phyloP scores from a whole-genome alignment of 2,888 invertebrate genomes.

The Stomorhina lunata region DNA sequence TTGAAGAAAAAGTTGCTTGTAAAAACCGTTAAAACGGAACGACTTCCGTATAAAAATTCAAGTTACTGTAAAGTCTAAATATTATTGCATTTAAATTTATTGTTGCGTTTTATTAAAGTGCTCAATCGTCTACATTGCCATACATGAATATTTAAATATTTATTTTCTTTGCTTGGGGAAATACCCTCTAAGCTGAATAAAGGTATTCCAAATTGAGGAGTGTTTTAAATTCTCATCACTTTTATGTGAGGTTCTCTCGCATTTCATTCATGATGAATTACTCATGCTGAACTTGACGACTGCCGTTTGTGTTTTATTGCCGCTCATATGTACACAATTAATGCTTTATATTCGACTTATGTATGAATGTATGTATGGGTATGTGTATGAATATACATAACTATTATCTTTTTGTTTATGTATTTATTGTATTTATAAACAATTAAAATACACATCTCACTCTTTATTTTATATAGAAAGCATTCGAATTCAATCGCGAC shows the following conservation, averaged over 20 bases:
- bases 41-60: slow-evolving; percentile 1
- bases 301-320: slow-evolving; percentile 19
- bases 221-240: slow-evolving; percentile 5
- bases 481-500: slow-evolving; percentile 8
- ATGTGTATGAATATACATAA: not conserved
- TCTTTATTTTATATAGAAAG: not conserved
- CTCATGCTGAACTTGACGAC: slow-evolving; percentile 42
- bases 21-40: slow-evolving; percentile 14
- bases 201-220: not conserved
- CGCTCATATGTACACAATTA: slow-evolving; percentile 38
- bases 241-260: not conserved
- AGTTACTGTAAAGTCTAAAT: no score
- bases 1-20: slow-evolving; percentile 34
- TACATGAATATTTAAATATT: no score
- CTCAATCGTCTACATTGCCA: no score
- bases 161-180: not conserved
- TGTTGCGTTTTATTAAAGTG: not conserved
- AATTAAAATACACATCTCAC: slow-evolving; percentile 28
- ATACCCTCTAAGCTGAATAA: not conserved
- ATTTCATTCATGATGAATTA: slow-evolving; percentile 39
- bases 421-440: slow-evolving; percentile 37
- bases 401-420: not conserved
- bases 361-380: not conserved
- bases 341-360: slow-evolving; percentile 32
- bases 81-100: slow-evolving; percentile 14